Conservation (phyloP, 2,797 vertebrate species). For the Scleropages formosus region DNA sequence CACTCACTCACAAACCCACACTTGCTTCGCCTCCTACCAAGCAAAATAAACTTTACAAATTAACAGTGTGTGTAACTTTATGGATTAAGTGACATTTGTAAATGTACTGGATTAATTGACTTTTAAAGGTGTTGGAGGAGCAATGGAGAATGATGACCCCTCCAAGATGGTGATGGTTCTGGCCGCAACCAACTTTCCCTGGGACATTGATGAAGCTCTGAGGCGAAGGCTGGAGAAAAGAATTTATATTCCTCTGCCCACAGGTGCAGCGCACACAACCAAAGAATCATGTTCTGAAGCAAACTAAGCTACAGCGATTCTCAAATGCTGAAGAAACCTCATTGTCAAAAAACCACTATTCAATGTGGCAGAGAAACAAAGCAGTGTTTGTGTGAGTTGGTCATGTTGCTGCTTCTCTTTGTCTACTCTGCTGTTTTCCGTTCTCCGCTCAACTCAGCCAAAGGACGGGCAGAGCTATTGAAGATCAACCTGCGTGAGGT, state of each 20-base stretch:
- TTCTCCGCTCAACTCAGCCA: conserved; percentile 62
- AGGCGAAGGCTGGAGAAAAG: conserved; percentile 91
- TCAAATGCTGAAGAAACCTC: no score
- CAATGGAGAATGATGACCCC: conserved; percentile 89
- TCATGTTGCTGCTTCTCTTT: neutral
- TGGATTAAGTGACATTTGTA: neutral
- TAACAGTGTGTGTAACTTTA: no score
- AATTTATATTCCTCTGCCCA: conserved; percentile 93
- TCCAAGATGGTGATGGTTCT: conserved; percentile 98
- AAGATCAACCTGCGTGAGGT: conserved; percentile 94
- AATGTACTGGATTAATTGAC: neutral
- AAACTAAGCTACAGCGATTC: no score
- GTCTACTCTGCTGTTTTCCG: neutral
- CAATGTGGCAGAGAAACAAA: no score
- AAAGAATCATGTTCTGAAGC: no score
- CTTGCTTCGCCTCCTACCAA: neutral
- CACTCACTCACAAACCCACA: neutral
- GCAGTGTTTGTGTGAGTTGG: neutral
- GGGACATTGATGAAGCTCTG: conserved; percentile 98
- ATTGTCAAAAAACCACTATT: no score
- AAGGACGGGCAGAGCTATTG: conserved; percentile 86
- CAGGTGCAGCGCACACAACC: conserved; percentile 69
- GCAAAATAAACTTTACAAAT: no score
- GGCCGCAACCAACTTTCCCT: conserved; percentile 97
- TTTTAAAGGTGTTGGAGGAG: conserved; percentile 84